Base-by-base conservation (phyloP, 2,888 invertebrate genomes). In the Drosophila paranaensis region DNA sequence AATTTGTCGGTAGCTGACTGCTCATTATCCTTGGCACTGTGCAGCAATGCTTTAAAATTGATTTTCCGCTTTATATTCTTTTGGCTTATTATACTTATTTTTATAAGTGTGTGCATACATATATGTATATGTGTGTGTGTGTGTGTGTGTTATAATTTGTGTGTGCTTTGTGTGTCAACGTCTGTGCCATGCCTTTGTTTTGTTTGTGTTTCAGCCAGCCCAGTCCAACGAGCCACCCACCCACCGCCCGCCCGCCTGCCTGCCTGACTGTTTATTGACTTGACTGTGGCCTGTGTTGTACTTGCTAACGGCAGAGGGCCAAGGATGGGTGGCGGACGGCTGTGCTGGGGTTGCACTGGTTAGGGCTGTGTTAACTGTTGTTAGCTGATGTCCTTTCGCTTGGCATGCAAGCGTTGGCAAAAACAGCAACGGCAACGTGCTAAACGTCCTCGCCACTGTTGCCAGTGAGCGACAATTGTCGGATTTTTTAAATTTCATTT, bases 1-100 rank as follows among this genome's bases (percentile, higher is more conserved):
- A 48, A 51, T 64, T 56, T 64, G 60, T 58, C 42, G 46, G 37
- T 58, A 57, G 50, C 58, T 51, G 60, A 53, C 71, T 71, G 71
- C 80, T 84, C 81, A 86, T 83, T 82, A 79, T 81, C 81, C 79
- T 86, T 82, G 86, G 68, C 63, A 62, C 40, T 80, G 74, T 65
- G 66, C 77, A 63, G 53, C 77, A 81, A 79, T 69, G 81, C 68
- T 77, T 79, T 82, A 71, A 82, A 82, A 86, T 83, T 86, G 82
- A 81, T 86, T 82, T 82, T 82, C 75, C 77, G 77, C 69, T 77
- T 74, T 74, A 72, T 65, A 69, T 62, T 67, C 67, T 54, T 78
- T 69, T 60, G 62, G 73, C 68, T 71, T 70, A 70, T 81, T 65
- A 40, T 69, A 65, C 54, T 61, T 60, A 33, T 57, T 55, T 71